Percentiles rank a stretch among this genome's conserved stretches.
Evolutionary conservation across 2,888 invertebrate species (phyloP).

Genomic region (Lepidonotus clava): DNA sequence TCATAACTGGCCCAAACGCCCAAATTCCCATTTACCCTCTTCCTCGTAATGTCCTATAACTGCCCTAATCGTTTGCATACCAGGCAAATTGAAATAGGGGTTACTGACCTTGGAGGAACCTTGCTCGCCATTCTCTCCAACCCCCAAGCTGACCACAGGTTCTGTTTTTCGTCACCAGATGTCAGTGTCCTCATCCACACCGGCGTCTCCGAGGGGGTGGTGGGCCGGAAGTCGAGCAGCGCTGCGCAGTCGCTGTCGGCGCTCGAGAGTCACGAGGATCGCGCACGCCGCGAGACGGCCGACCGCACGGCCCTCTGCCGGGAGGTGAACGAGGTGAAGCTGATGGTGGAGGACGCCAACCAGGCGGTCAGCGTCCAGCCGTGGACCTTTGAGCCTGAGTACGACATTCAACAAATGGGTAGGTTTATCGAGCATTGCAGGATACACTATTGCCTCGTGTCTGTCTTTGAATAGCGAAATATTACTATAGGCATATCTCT

Average conservation of each 20-base stretch:
- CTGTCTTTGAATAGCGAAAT: too few species aligned
- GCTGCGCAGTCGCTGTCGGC: constrained; percentile 42
- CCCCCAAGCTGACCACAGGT: too few species aligned
- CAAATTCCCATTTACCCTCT: too few species aligned
- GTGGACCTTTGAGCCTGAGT: constrained; percentile 28
- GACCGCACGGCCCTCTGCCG: constrained; percentile 18
- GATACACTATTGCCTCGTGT: too few species aligned
- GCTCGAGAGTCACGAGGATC: constrained; percentile 20
- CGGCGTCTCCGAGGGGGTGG: constrained; percentile 27
- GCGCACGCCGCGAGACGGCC: constrained; percentile 12
- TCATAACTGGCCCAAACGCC: too few species aligned
- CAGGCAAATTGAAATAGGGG: too few species aligned
- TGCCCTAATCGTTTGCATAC: too few species aligned
- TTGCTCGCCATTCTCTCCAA: too few species aligned
- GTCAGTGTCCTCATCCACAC: constrained; percentile 30
- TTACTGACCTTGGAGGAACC: too few species aligned
- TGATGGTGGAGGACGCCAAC: constrained; percentile 38
- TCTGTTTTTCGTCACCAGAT: background rate
- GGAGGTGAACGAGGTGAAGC: background rate
- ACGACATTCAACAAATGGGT: constrained; percentile 18
- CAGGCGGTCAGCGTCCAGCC: constrained; percentile 25
- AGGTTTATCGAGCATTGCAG: too few species aligned
- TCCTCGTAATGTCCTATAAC: too few species aligned
- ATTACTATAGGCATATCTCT: too few species aligned
- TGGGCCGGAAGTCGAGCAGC: constrained; percentile 34